A percentile compares a stretch with the other conserved stretches of the same genome.
phyloP scores from a whole-genome alignment of 1,140 invertebrate genomes.

The Drosophila setifemur region DNA sequence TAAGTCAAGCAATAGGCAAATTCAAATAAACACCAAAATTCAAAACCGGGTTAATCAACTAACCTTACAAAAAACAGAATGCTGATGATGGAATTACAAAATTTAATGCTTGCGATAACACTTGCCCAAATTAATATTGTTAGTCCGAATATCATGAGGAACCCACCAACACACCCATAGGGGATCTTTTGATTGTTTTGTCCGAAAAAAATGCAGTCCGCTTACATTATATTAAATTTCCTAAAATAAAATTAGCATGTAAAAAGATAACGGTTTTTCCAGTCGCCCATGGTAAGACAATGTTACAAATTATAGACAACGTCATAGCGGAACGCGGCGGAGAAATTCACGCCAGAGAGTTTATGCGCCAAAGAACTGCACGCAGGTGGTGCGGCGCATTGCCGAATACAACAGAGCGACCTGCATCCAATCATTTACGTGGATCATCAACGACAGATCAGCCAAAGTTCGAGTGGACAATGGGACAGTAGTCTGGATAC shows the following conservation, averaged over 20 bases:
- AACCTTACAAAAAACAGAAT: too few species aligned
- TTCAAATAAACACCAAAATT: background rate
- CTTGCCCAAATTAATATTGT: background rate
- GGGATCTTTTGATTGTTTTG: background rate
- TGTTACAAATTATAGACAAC: background rate
- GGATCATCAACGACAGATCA: too few species aligned
- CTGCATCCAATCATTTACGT: too few species aligned
- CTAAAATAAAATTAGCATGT: background rate
- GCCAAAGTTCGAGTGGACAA: too few species aligned
- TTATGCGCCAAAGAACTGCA: conserved; percentile 25
- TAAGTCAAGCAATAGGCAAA: background rate
- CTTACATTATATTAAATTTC: background rate
- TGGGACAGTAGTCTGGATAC: too few species aligned
- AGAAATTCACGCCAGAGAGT: background rate
- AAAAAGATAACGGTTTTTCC: background rate
- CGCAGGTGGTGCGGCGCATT: conserved; percentile 4
- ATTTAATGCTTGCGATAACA: too few species aligned
- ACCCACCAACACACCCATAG: background rate
- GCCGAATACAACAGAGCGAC: too few species aligned
- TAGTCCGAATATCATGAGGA: too few species aligned
- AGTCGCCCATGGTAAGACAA: background rate
- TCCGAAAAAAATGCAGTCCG: background rate
- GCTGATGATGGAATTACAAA: too few species aligned
- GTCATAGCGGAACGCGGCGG: background rate
- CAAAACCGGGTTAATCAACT: background rate